Conservation (phyloP, 92 coral and sea anemone genomes). For the Palythoa heliodiscus region DNA sequence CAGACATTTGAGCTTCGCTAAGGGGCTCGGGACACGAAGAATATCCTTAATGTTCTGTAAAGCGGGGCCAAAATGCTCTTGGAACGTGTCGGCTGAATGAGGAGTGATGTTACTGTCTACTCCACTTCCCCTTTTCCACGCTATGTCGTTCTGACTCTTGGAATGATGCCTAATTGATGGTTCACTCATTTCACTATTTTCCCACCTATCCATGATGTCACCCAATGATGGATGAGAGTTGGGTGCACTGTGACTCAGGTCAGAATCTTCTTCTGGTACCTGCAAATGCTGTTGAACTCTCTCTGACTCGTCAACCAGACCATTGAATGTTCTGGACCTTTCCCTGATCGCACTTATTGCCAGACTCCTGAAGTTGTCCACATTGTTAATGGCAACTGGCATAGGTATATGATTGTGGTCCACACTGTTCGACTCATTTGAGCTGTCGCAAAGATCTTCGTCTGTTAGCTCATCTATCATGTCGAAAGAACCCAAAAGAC, state of each 20-base stretch:
- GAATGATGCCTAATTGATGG: slow-evolving; percentile 51
- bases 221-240: slow-evolving; percentile 50
- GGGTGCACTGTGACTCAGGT: slow-evolving; percentile 79
- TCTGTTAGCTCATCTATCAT: slow-evolving; percentile 71
- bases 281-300: slow-evolving; percentile 1
- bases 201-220: slow-evolving; percentile 67
- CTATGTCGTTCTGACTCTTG: slow-evolving; percentile 64
- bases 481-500: slow-evolving; percentile 70
- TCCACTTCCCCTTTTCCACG: background rate
- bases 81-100: slow-evolving; percentile 72
- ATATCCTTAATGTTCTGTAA: slow-evolving; percentile 80
- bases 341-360: slow-evolving; percentile 69
- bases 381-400: slow-evolving; percentile 40
- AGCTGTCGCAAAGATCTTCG: slow-evolving; percentile 26
- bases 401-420: background rate
- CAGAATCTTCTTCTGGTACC: slow-evolving; percentile 18
- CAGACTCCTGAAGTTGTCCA: slow-evolving; percentile 63
- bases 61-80: slow-evolving; percentile 95
- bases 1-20: slow-evolving; percentile 85
- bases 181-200: background rate
- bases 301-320: slow-evolving; percentile 35
- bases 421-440: background rate
- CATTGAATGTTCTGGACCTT: slow-evolving; percentile 64
- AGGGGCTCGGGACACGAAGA: slow-evolving; percentile 75
- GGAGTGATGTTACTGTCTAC: slow-evolving; percentile 17